A percentile compares a stretch with the other conserved stretches of the same genome.
phyloP scores from a whole-genome alignment of 2,797 vertebrate species.

The Melanotaenia pygmaea region DNA sequence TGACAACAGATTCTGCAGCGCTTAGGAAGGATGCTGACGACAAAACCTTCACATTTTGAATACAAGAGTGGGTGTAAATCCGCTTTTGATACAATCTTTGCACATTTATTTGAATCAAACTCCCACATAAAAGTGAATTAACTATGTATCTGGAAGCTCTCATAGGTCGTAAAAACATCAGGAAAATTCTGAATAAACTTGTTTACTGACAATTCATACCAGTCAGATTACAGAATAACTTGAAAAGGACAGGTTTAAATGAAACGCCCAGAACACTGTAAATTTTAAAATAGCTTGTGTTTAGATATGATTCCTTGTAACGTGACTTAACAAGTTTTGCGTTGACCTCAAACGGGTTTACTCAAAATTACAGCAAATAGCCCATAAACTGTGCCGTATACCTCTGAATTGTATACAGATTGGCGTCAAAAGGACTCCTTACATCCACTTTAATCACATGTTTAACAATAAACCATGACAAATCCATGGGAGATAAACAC shows the following conservation, averaged over 20 bases:
- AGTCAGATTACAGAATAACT: neutral
- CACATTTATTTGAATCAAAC: neutral
- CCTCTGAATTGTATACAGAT: neutral
- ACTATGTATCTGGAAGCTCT: neutral
- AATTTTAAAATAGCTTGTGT: neutral
- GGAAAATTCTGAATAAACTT: neutral
- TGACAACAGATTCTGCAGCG: conserved; percentile 26
- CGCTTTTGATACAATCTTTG: neutral
- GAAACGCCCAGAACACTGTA: neutral
- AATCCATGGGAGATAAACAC: conserved; percentile 42
- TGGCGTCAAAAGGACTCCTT: neutral
- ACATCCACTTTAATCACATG: conserved; percentile 22
- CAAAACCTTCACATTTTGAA: conserved; percentile 11
- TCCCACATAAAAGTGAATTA: neutral
- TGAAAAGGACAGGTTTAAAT: too few relatives aligned
- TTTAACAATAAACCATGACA: conserved; percentile 47
- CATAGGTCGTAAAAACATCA: neutral
- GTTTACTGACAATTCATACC: neutral
- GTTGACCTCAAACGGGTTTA: neutral
- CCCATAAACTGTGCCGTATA: neutral
- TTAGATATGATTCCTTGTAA: neutral
- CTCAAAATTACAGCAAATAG: neutral
- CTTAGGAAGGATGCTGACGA: conserved; percentile 24
- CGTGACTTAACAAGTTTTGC: neutral
- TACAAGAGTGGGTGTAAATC: conserved; percentile 1